These are phyloP conservation scores for Lateolabrax maculatus DNA, from an alignment of 2,797 vertebrate species.

Conservation along the genomic window DNA sequence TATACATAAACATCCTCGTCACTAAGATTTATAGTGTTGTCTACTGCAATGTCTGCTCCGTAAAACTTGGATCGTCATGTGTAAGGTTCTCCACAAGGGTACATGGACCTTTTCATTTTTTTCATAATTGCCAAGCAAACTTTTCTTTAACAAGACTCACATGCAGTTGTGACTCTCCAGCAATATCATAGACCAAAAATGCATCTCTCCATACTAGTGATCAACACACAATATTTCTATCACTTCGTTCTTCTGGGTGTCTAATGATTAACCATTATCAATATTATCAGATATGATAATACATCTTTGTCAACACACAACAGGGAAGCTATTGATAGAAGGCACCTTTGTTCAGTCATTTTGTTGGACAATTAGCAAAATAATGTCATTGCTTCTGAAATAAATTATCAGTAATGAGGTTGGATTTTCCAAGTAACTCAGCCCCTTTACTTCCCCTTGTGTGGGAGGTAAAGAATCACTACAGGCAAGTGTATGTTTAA, in stretches of 20 bases:
- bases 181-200: background rate
- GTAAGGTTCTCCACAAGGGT: background rate
- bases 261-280: no score
- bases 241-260: no score
- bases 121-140: no score
- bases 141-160: background rate
- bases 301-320: no score
- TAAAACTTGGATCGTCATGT: constrained; percentile 7
- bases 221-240: background rate
- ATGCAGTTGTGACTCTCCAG: background rate
- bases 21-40: background rate
- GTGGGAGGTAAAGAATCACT: constrained; percentile 5
- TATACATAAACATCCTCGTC: background rate
- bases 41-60: background rate
- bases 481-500: constrained; percentile 3
- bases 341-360: background rate
- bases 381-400: background rate
- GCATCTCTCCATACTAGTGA: background rate
- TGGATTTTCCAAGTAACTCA: background rate
- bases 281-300: no score
- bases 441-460: background rate
- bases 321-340: no score
- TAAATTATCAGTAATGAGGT: background rate
- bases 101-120: constrained; percentile 8
- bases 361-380: background rate